Evolutionary conservation across 2,113 vertebrate genomes (phyloP).

Genomic region (Mohoua ochrocephala): DNA sequence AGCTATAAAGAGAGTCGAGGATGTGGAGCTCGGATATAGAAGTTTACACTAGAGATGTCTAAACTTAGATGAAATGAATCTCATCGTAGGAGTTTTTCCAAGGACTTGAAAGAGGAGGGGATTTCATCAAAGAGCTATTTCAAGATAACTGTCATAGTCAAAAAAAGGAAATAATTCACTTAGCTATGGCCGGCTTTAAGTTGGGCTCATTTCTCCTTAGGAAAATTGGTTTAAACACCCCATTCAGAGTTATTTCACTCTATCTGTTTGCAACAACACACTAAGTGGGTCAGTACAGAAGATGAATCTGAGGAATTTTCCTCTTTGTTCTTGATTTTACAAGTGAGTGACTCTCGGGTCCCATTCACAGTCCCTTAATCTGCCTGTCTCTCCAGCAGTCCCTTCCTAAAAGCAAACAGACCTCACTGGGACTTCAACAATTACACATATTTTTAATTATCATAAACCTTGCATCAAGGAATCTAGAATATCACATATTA

Average conservation of each 20-base stretch:
- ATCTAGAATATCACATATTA: not conserved
- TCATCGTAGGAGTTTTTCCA: slow-evolving; percentile 28
- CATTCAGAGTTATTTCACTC: not conserved
- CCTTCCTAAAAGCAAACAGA: not conserved
- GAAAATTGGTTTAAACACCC: not conserved
- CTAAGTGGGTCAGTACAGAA: not conserved
- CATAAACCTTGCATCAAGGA: not conserved
- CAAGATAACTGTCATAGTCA: not conserved
- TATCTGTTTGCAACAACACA: not conserved
- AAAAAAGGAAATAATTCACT: slow-evolving; percentile 1
- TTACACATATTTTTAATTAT: not conserved
- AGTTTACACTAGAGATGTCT: slow-evolving; percentile 33
- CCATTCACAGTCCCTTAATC: not conserved
- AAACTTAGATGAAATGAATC: slow-evolving; percentile 56
- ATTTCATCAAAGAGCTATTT: slow-evolving; percentile 57
- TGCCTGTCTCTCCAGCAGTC: not conserved
- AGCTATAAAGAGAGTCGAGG: not conserved
- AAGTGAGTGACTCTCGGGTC: not conserved
- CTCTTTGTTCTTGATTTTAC: slow-evolving; percentile 12
- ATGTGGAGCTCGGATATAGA: not conserved
- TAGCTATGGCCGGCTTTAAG: not conserved
- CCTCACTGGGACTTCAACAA: not conserved
- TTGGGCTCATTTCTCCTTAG: not conserved
- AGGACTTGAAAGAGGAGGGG: slow-evolving; percentile 49
- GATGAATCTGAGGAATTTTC: not conserved